phyloP scores from a whole-genome alignment of 2,888 invertebrate species.

The Torymus auratus region DNA sequence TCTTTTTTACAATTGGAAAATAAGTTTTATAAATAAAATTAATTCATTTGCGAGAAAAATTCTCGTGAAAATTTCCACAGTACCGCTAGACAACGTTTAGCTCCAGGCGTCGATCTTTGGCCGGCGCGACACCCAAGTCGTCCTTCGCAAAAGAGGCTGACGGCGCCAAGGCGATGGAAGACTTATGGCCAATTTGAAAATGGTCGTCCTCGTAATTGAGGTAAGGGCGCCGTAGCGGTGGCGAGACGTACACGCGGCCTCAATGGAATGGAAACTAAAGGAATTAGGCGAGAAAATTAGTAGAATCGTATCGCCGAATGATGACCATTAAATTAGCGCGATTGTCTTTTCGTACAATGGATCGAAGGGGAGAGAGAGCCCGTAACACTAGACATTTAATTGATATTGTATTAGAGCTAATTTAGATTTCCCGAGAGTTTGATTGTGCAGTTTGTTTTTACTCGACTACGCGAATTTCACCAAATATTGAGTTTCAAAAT shows the following conservation, averaged over 20 bases:
- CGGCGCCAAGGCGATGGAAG: slow-evolving; percentile 53
- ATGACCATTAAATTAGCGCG: slow-evolving; percentile 21
- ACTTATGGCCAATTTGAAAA: slow-evolving; percentile 70
- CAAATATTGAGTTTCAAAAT: no score
- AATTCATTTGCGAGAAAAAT: no score
- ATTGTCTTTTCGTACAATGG: background rate
- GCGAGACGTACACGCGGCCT: slow-evolving; percentile 26
- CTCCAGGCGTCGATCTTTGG: no score
- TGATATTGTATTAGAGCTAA: background rate
- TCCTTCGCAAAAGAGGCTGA: background rate
- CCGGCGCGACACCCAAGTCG: no score
- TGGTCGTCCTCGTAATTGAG: slow-evolving; percentile 68
- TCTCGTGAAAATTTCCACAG: no score
- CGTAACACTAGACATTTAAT: background rate
- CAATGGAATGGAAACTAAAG: slow-evolving; percentile 15
- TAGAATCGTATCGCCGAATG: slow-evolving; percentile 31
- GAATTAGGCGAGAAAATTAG: slow-evolving; percentile 47
- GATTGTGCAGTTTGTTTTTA: background rate
- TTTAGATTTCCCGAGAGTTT: background rate
- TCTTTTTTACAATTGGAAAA: no score
- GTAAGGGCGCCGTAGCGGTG: slow-evolving; percentile 57
- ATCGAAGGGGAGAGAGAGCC: background rate
- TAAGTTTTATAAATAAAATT: no score
- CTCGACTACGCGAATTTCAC: no score
- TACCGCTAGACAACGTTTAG: no score